Evolutionary conservation across 1,140 invertebrate genomes (phyloP).

Genomic region (Nasonia vitripennis): DNA sequence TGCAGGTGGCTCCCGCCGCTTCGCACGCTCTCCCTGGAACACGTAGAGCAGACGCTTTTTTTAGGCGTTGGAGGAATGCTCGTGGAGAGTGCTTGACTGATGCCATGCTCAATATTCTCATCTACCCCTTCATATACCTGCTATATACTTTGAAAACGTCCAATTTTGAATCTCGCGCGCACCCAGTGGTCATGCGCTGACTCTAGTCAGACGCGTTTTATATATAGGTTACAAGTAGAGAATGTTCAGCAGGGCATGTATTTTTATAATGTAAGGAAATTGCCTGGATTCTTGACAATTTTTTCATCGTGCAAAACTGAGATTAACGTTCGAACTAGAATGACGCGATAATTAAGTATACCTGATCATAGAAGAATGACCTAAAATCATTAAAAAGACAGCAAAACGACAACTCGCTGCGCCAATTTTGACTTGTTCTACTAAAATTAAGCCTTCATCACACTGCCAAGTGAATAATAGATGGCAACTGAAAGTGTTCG

Average conservation of each 20-base stretch:
- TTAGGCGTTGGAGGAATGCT: neutral
- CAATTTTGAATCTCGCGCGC: too few relatives aligned
- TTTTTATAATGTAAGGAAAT: neutral
- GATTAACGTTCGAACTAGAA: too few relatives aligned
- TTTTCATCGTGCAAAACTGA: too few relatives aligned
- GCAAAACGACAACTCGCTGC: too few relatives aligned
- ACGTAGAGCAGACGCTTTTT: conserved; percentile 24
- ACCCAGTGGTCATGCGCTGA: too few relatives aligned
- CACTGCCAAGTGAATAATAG: neutral
- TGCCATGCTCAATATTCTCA: too few relatives aligned
- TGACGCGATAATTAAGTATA: too few relatives aligned
- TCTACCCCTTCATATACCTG: too few relatives aligned
- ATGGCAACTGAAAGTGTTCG: neutral
- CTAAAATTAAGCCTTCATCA: neutral
- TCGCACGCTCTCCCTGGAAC: conserved; percentile 71
- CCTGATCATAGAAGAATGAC: neutral
- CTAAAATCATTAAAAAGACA: neutral
- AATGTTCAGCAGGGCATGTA: neutral
- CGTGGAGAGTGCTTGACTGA: neutral
- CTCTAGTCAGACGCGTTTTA: too few relatives aligned
- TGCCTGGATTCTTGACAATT: too few relatives aligned
- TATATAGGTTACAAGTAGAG: too few relatives aligned
- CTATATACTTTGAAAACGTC: too few relatives aligned
- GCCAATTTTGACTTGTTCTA: neutral
- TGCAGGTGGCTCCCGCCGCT: conserved; percentile 64